Base-by-base conservation (phyloP, 2,888 invertebrate genomes). In the Rhyacophila evoluta region DNA sequence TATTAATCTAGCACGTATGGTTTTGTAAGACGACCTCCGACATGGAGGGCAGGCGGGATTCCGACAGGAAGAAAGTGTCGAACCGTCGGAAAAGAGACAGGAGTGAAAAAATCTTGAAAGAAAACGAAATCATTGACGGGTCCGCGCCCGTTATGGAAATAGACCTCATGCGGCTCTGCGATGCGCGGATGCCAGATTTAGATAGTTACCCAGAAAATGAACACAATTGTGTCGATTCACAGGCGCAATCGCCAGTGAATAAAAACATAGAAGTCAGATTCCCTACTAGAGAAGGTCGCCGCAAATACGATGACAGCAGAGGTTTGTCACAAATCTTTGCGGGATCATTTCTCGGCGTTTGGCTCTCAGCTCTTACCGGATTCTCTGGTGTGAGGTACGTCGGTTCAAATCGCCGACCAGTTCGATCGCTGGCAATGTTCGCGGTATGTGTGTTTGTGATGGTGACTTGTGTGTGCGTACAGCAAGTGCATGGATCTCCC, bases 221-320 rank as follows among this genome's bases (percentile, higher is more conserved):
- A 2, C 8, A 1, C 25, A 55, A 19, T 55, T 55, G 55, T 19
- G 55, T 8, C 10, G 10, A 55, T 55, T 55, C 19, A 55, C 8
- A 19, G 15, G 25, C 25, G 6, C 19, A 55, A 19, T 19, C 10
- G 25, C 55, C 15, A 25, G 55, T 55, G 12, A 2, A 55, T 19
- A 19, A 19, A 0, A 19, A 19, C 19, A 10, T 19, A 12, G 25
- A 55, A 55, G 55, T 25, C 15, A 55, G 8, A 19, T 55, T 55
- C 19, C 55, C 55, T 19, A 2, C 55, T 19, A 19, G 15, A 10
- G 55, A 55, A 55, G 55, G 55, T 8, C 55, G 55, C 25, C 55
- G 55, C 25, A 79, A 79, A 75, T 79, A 79, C 69, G 72, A 79
- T 39, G 79, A 79, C 36, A 79, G 79, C 37, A 75, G 79, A 75